Percentiles rank a stretch among this genome's conserved stretches.
Evolutionary conservation across 2,113 vertebrate species (phyloP).

Genomic region (Aptenodytes forsteri): DNA sequence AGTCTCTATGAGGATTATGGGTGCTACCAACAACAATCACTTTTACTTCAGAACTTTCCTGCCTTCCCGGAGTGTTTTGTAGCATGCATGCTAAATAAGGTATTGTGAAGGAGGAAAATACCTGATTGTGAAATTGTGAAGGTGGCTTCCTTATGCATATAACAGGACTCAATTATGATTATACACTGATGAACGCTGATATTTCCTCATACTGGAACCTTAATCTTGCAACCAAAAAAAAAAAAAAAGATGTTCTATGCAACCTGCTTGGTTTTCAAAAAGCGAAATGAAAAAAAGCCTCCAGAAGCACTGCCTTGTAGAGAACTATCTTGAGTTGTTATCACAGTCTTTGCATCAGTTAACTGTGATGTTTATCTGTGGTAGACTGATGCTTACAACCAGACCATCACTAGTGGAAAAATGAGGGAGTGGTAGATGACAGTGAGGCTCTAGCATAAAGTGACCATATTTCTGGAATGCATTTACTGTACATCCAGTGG

Average conservation of each 20-base stretch:
- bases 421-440: background rate
- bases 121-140: background rate
- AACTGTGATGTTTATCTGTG: background rate
- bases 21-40: background rate
- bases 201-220: background rate
- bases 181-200: background rate
- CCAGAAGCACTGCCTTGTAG: background rate
- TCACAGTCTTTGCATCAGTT: background rate
- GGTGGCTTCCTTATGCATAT: background rate
- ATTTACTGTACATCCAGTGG: background rate
- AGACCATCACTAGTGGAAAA: background rate
- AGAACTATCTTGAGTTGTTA: background rate
- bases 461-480: background rate
- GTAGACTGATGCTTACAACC: background rate
- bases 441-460: background rate
- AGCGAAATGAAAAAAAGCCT: background rate
- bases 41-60: background rate
- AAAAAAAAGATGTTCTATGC: background rate
- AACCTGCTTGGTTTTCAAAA: background rate
- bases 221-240: background rate
- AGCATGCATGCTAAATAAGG: background rate
- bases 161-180: background rate
- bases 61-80: background rate
- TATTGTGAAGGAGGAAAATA: background rate
- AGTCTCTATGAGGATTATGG: background rate